Evolutionary conservation across 2,797 vertebrate genomes (phyloP), one percentile per base, ranked within the genome.

Genomic region (Anguilla obscura): DNA sequence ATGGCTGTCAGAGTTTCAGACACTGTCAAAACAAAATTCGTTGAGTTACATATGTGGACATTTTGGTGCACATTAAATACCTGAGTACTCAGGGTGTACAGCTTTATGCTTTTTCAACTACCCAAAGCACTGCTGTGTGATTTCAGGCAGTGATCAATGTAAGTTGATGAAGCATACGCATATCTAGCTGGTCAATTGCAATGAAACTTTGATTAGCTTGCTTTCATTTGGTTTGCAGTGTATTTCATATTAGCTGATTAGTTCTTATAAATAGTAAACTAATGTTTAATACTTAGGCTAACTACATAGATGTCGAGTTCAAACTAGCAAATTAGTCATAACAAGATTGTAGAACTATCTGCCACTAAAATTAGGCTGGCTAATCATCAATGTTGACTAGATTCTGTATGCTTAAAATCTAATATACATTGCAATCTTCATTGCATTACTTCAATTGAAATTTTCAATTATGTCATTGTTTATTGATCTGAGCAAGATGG

Each of bases 201-300:
- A 18, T 71, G 27, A 9, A 71, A 33, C 69, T 71, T 30, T 9
- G 27, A 71, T 12, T 12, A 33, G 63, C n/a, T 69, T 27, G 63
- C 69, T 71, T 33, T 71, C 27, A 71, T n/a, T 69, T 21, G n/a
- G 7, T 69, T 69, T 69, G 24, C 63, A 30, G 27, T n/a, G 1
- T 60, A 60, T 60, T 60, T 60, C 58, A 69, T 69, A n/a, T 69
- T n/a, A 69, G n/a, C 63, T n/a, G 63, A 69, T 21, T 69, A 69
- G n/a, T n/a, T 69, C n/a, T 21, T 33, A 2, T 40, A 36, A 4
- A 8, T 14, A 21, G 69, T 24, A 24, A 69, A 5, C 24, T 27
- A 69, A 7, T n/a, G 7, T 27, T 69, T 7, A 69, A 10, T 54
- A 54, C 12, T 69, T 24, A 69, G 24, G 63, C 7, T 69, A 69